Percentiles rank a stretch among this genome's conserved stretches.
These are phyloP conservation scores for Temnothorax unifasciatus DNA, from an alignment of 2,888 invertebrate genomes.

Conservation along the genomic window DNA sequence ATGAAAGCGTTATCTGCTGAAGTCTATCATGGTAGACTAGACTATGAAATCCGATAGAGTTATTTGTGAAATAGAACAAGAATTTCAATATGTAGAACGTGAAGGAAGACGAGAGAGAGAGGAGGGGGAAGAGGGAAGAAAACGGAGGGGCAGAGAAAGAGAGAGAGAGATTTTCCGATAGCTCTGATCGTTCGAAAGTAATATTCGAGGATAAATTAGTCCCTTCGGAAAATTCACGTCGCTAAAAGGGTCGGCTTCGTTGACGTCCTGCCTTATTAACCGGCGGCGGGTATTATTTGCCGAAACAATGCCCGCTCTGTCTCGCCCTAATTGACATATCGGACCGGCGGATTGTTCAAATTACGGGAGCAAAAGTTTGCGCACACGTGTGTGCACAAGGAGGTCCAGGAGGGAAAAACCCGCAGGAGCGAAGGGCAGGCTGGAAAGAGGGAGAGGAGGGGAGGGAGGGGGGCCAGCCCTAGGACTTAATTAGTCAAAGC, in stretches of 20 bases:
- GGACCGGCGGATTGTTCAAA: conserved; percentile 49
- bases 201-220: conserved; percentile 34
- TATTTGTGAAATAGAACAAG: conserved; percentile 22
- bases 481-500: conserved; percentile 80
- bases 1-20: conserved; percentile 19
- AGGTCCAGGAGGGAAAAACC: conserved; percentile 45
- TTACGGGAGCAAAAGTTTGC: conserved; percentile 39
- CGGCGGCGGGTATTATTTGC: conserved; percentile 71
- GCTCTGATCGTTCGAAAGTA: conserved; percentile 24
- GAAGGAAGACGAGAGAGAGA: background rate
- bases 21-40: background rate
- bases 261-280: conserved; percentile 69
- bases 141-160: too few species aligned
- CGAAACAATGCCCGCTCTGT: conserved; percentile 66
- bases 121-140: background rate
- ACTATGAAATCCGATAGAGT: conserved; percentile 17
- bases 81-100: conserved; percentile 16
- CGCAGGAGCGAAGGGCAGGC: background rate
- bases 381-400: conserved; percentile 48
- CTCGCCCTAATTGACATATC: conserved; percentile 68
- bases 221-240: conserved; percentile 30
- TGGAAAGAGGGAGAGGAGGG: background rate
- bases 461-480: conserved; percentile 61
- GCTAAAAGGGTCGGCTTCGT: conserved; percentile 2
- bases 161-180: conserved; percentile 6